phyloP scores from a whole-genome alignment of 2,113 vertebrate species.

The Ochotona curzoniae region DNA sequence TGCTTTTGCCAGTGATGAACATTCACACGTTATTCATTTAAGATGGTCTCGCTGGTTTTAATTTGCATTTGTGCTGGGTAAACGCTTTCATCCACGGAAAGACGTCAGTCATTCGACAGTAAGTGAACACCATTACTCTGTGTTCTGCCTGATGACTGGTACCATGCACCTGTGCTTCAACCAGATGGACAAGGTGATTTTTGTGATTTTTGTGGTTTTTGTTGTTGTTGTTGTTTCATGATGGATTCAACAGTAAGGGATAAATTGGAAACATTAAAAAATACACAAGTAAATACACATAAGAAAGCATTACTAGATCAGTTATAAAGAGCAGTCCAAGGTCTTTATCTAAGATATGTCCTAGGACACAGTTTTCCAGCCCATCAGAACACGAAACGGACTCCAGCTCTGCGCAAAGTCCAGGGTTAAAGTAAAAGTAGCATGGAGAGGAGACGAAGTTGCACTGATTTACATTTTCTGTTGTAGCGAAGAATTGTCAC shows the following conservation, averaged over 20 bases:
- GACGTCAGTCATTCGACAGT: background rate
- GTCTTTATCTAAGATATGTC: background rate
- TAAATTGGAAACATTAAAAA: slow-evolving; percentile 21
- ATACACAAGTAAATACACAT: background rate
- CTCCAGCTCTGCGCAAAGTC: background rate
- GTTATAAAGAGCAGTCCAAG: background rate
- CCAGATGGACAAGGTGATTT: background rate
- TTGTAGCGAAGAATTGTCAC: background rate
- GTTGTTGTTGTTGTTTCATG: background rate
- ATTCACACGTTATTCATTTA: background rate
- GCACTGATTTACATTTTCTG: background rate
- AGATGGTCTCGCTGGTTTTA: background rate
- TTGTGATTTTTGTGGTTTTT: no score
- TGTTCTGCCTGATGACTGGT: no score
- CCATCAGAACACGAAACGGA: background rate
- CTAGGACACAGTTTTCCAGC: background rate
- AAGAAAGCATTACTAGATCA: background rate
- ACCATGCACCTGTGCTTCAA: background rate
- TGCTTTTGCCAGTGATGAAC: background rate
- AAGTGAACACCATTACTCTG: background rate
- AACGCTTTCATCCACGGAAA: background rate
- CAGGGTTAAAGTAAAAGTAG: background rate
- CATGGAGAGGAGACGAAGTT: background rate
- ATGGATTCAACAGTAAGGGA: background rate
- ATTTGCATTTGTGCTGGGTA: background rate